These are phyloP conservation scores for Spatula clypeata DNA, from an alignment of 2,797 vertebrate genomes.

Conservation along the genomic window DNA sequence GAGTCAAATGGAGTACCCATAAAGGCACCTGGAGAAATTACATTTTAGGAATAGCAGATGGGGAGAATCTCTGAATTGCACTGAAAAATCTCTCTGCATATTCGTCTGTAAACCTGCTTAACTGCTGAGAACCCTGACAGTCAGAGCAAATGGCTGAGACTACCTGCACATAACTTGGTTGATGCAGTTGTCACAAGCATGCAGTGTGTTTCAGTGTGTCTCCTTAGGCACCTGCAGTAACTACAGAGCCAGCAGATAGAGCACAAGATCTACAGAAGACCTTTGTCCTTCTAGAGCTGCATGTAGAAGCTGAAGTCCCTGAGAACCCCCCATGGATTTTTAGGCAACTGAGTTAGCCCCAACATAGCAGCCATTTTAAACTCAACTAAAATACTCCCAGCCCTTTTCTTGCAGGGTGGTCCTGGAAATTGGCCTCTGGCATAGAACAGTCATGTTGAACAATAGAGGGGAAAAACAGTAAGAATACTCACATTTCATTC, in stretches of 20 bases:
- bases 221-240: neutral
- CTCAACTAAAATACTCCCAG: neutral
- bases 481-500: neutral
- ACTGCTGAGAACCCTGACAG: neutral
- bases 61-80: too few species aligned
- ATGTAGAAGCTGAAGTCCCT: neutral
- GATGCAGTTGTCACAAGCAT: neutral
- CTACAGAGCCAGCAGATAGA: neutral
- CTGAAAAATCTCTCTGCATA: neutral
- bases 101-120: neutral
- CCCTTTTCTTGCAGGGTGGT: neutral
- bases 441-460: neutral
- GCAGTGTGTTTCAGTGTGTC: neutral
- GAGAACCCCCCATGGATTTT: neutral
- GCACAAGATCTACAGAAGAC: neutral
- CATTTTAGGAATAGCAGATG: too few species aligned
- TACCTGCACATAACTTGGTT: neutral
- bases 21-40: neutral
- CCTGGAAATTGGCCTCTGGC: neutral
- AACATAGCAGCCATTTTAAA: neutral
- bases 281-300: neutral
- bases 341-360: neutral
- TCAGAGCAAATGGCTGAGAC: neutral
- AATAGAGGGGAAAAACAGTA: rapidly evolving
- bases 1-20: too few species aligned